Conservation (phyloP, 2,888 invertebrate species). For the Gibbula magus region DNA sequence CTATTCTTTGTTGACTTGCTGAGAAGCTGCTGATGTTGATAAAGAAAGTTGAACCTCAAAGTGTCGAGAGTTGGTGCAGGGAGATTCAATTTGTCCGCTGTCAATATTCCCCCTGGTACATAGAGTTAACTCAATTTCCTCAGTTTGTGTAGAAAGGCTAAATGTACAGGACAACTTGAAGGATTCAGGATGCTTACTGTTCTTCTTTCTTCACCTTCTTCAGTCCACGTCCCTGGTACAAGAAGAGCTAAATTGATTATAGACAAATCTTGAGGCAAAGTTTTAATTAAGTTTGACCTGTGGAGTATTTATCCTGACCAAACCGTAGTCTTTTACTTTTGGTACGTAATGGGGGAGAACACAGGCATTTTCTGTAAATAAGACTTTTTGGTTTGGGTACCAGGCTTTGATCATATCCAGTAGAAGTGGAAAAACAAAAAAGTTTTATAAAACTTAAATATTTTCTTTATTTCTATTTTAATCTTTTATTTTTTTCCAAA, state of each 20-base stretch:
- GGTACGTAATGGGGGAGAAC: no score
- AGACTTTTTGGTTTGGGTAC: no score
- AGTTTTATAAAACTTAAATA: no score
- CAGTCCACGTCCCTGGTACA: not conserved
- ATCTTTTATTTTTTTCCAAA: no score
- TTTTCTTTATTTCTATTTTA: no score
- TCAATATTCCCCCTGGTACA: not conserved
- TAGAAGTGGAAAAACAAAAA: no score
- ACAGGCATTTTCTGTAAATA: no score
- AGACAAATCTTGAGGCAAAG: not conserved
- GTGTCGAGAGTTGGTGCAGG: not conserved
- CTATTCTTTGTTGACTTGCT: not conserved
- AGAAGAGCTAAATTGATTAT: not conserved
- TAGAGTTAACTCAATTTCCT: conserved; percentile 9
- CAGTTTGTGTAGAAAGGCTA: not conserved
- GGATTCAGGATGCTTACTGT: not conserved
- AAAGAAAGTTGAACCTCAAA: not conserved
- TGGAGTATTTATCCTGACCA: no score
- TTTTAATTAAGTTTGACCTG: conserved; percentile 13
- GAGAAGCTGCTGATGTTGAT: not conserved
- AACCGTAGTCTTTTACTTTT: no score
- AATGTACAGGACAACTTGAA: not conserved
- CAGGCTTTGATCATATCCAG: no score
- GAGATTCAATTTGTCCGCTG: not conserved
- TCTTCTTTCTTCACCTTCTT: not conserved